phyloP scores from a whole-genome alignment of 2,113 vertebrate species.

The Nansenia antarctica region DNA sequence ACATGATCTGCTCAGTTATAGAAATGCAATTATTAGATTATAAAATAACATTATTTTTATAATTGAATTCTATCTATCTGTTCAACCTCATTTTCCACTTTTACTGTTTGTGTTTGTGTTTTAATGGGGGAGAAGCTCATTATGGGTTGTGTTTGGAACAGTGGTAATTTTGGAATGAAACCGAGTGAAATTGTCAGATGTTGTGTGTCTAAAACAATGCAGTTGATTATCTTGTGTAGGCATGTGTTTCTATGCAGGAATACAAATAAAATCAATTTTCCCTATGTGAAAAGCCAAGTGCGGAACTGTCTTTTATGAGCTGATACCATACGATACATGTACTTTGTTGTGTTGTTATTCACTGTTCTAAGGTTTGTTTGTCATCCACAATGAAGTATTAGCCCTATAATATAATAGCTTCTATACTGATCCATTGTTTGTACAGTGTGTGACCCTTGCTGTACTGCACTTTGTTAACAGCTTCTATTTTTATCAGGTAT shows the following conservation, averaged over 20 bases:
- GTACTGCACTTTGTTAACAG: slow-evolving; percentile 7
- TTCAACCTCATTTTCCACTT: slow-evolving; percentile 40
- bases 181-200: slow-evolving; percentile 38
- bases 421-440: not conserved
- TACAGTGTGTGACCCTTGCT: not conserved
- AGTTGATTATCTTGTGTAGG: slow-evolving; percentile 55
- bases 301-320: not conserved
- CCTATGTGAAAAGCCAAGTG: not conserved
- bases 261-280: slow-evolving; percentile 62
- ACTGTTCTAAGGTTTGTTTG: not conserved
- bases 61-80: slow-evolving; percentile 33
- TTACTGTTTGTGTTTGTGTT: slow-evolving; percentile 39
- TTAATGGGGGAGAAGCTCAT: slow-evolving; percentile 31
- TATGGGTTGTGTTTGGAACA: slow-evolving; percentile 43
- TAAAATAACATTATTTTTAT: slow-evolving; percentile 58
- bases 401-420: not conserved
- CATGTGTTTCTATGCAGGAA: slow-evolving; percentile 72
- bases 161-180: slow-evolving; percentile 39
- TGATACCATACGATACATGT: no score
- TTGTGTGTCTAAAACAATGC: slow-evolving; percentile 40
- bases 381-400: not conserved
- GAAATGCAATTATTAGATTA: slow-evolving; percentile 27
- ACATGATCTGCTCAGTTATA: slow-evolving; percentile 26
- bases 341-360: not conserved
- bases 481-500: slow-evolving; percentile 40